These are phyloP conservation scores for Caenorhabditis sp. DNA, from an alignment of 2,888 invertebrate species.

Conservation along the genomic window DNA sequence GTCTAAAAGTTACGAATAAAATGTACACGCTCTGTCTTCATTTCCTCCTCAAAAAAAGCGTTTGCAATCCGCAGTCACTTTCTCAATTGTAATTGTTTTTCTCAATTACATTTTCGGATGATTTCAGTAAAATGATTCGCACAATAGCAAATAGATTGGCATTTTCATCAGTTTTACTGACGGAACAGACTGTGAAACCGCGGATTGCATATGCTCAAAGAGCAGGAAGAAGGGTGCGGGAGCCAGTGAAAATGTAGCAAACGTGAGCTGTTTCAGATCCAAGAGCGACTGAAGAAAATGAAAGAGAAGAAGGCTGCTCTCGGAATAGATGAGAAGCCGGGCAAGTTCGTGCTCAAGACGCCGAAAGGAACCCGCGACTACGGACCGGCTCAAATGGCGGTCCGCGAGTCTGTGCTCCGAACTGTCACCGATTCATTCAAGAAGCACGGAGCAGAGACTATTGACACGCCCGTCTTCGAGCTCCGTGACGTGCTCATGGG, in stretches of 20 bases:
- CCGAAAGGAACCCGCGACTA: conserved; percentile 85
- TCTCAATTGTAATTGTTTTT: background rate
- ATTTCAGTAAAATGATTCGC: conserved; percentile 12
- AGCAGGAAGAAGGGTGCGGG: conserved; percentile 72
- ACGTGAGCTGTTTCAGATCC: conserved; percentile 84
- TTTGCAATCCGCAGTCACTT: conserved; percentile 15
- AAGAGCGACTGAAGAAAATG: conserved; percentile 88
- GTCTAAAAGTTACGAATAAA: conserved; percentile 6
- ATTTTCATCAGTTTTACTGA: conserved; percentile 36
- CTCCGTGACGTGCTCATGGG: conserved; percentile 87
- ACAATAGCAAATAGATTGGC: conserved; percentile 7
- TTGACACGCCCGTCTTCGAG: conserved; percentile 84
- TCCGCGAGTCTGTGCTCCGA: conserved; percentile 84
- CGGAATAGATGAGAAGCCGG: conserved; percentile 71
- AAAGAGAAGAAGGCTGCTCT: conserved; percentile 87
- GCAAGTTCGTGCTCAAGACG: conserved; percentile 74
- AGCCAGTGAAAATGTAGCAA: background rate
- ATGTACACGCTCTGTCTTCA: background rate
- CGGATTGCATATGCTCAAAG: conserved; percentile 71
- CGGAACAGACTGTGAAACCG: conserved; percentile 48
- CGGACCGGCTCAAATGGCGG: conserved; percentile 93
- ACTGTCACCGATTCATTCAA: conserved; percentile 92
- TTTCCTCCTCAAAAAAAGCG: conserved; percentile 2
- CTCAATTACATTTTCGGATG: background rate
- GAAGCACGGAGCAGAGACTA: conserved; percentile 96